Evolutionary conservation across 2,113 vertebrate species (phyloP), one percentile per base, ranked within the genome.

Genomic region (Brienomyrus brachyistius): DNA sequence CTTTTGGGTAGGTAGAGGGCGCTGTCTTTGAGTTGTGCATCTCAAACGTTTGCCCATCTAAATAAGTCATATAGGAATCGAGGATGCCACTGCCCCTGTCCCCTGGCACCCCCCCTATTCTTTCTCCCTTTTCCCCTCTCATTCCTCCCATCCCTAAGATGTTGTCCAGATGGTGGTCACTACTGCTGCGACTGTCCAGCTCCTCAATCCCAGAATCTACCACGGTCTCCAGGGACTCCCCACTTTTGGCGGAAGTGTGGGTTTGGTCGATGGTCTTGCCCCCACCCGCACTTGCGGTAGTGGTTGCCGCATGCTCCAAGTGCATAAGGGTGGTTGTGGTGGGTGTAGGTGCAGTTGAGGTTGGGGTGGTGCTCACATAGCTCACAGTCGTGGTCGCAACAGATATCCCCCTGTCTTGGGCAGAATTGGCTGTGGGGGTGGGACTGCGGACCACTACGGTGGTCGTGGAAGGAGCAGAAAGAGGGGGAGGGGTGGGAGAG

Each of bases 141-240:
- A 94, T 83, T 90, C 94, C 94, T 52, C 88, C 74, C 93, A 95
- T 95, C 86, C 95, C 95, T 0, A 95, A 94, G 27, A 97, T 95
- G 92, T 96, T 97, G 92, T 98, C 97, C 92, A 97, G 92, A 45
- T 97, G 97, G 91, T 97, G 97, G 91, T 98, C 97, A 4, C 97
- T 98, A 92, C 96, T 97, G 94, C 97, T 97, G 40, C 97, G 96
- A 87, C 97, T 98, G 93, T 98, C 98, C 90, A 97, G 95, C 90
- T 98, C 97, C 91, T 98, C 97, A 7, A 97, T 98, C 3, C 97
- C 97, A 45, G 98, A 98, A 89, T 98, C 97, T 10, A 96, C 97
- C 89, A 97, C 96, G 0, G 95, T 93, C 0, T 97, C 97, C 5
- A 96, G 94, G 59, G 96, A 96, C 83, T 97, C 97, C 85, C 93